Evolutionary conservation across 2,113 vertebrate species (phyloP).

Genomic region (Oriolus oriolus): DNA sequence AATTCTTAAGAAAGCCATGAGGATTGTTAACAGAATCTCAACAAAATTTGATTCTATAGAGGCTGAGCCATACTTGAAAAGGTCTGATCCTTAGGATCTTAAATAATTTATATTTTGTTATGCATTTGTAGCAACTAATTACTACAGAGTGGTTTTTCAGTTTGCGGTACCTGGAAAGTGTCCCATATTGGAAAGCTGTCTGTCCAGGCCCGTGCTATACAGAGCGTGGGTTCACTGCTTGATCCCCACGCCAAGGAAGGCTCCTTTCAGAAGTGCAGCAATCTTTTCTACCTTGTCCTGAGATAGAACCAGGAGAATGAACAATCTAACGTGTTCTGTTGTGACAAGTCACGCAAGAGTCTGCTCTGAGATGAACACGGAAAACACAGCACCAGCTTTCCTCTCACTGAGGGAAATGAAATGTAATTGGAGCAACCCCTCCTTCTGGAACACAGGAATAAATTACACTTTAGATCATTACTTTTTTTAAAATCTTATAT

Average conservation of each 20-base stretch:
- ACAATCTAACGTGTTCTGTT: background rate
- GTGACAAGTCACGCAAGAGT: background rate
- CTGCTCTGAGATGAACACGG: background rate
- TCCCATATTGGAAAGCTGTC: background rate
- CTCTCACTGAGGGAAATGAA: background rate
- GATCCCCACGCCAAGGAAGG: background rate
- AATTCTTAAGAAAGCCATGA: background rate
- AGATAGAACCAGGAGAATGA: background rate
- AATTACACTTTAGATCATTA: background rate
- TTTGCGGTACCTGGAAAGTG: background rate
- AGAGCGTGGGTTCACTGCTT: background rate
- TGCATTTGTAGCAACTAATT: background rate
- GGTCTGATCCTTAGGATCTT: background rate
- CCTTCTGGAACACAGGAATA: background rate
- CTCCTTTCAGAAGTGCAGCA: background rate
- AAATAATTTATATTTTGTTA: background rate
- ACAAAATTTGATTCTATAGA: background rate
- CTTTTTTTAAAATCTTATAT: background rate
- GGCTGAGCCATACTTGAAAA: background rate
- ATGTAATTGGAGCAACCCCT: background rate
- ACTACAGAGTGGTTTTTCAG: background rate
- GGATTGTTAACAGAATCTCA: background rate
- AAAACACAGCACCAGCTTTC: background rate
- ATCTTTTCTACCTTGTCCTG: background rate
- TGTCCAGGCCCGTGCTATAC: background rate